Percentiles rank a stretch among this genome's conserved stretches.
Conservation (phyloP, 2,888 invertebrate species). For the Oscheius onirici region DNA sequence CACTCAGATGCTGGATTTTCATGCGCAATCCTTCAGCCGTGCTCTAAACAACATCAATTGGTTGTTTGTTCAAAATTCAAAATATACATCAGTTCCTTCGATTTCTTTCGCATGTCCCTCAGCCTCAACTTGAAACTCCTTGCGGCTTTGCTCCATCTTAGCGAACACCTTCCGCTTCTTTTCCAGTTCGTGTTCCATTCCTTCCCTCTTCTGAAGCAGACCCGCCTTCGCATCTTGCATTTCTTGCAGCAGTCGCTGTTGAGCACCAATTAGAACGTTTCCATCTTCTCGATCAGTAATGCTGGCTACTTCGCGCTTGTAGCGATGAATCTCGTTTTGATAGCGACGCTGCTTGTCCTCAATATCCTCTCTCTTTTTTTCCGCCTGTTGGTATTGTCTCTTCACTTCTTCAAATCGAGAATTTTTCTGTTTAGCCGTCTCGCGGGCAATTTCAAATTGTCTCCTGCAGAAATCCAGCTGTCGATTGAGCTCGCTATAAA, state of each 20-base stretch:
- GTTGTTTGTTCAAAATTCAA: not conserved
- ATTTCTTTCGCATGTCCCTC: not conserved
- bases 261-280: not conserved
- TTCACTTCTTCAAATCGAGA: not conserved
- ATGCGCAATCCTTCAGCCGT: not conserved
- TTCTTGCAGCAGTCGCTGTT: not conserved
- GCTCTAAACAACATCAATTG: not conserved
- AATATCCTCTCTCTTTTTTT: not conserved
- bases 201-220: not conserved
- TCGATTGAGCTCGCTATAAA: not conserved
- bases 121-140: not conserved
- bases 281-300: slow-evolving; percentile 1
- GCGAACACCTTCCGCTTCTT: not conserved
- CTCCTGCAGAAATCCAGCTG: not conserved
- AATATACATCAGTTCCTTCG: not conserved
- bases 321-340: too few species aligned
- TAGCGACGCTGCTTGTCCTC: too few species aligned
- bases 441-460: not conserved
- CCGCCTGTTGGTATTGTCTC: not conserved
- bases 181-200: not conserved
- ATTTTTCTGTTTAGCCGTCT: not conserved
- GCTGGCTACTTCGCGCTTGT: not conserved
- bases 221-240: too few species aligned
- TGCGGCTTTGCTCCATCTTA: not conserved
- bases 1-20: not conserved